Base-by-base conservation (phyloP, 2,797 vertebrate genomes). In the Eurystomus glaucurus region DNA sequence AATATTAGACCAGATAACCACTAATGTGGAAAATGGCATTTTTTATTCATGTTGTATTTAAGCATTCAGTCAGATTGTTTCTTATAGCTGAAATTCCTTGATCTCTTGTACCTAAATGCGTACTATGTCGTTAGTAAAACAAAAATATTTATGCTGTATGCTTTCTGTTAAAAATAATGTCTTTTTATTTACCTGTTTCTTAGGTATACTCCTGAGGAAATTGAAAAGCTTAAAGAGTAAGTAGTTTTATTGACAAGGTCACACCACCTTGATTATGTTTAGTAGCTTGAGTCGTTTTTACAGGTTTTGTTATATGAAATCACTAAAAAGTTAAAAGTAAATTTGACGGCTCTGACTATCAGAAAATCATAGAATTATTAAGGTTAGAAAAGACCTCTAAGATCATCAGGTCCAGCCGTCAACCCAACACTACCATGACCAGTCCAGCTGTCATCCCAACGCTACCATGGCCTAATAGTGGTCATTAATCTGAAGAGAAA, bases 221-320 rank as follows among this genome's bases (percentile, higher is more conserved):
- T 99, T 68, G 99, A 99, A 96, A 99, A 99, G 87, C 98, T 99
- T 39, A 99, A 99, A 98, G 98, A 99, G 99, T 99, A 99, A 99
- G 98, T 98, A 83, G 70, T 70, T 85, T 90, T 79, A 80, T 17
- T 68, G 65, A 68, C 6, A 54, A 72, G 6, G 1, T 96, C 39
- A n/a, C 14, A 51, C 33, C 85, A 51, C n/a, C 31, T 80, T 88
- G 55, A 90, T 94, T 55, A 6, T 78, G 50, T 93, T 52, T 77
- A 61, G 61, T 71, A 88, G 62, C 39, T 54, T 92, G n/a, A 90
- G 83, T 11, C 57, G 7, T 92, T 92, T 93, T 90, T 85, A 60
- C 76, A 33, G 35, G 8, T 64, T 80, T 95, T 79, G 17, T 82
- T 91, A 28, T 11, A 54, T 71, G 68, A 90, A 69, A 65, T 90